A percentile compares a stretch with the other conserved stretches of the same genome.
Conservation (phyloP, 1,140 invertebrate species). For the Brachionus asplanchnoidis region DNA sequence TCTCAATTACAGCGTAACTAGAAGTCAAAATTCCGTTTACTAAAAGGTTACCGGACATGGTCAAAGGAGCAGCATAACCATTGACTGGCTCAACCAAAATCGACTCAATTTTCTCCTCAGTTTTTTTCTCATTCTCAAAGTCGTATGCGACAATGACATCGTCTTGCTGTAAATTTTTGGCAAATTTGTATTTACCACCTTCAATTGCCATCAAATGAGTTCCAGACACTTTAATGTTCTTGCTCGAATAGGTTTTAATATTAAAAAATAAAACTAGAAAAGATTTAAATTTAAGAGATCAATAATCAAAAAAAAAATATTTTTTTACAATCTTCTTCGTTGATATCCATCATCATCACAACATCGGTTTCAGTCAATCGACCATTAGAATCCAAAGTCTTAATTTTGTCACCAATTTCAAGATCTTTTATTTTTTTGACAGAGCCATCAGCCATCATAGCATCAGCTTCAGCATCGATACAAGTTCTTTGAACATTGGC, state of each 20-base stretch:
- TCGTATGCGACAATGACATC: slow-evolving; percentile 10
- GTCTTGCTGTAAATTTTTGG: slow-evolving; percentile 11
- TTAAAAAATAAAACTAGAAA: slow-evolving; percentile 35
- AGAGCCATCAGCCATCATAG: slow-evolving; percentile 26
- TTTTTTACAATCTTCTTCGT: neutral
- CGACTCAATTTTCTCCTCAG: slow-evolving; percentile 17
- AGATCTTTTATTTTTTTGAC: neutral
- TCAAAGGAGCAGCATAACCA: slow-evolving; percentile 70
- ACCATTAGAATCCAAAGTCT: slow-evolving; percentile 20
- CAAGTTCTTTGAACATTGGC: slow-evolving; percentile 32
- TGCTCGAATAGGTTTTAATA: slow-evolving; percentile 3
- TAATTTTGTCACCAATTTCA: slow-evolving; percentile 35
- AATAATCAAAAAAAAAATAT: neutral
- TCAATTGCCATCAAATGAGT: slow-evolving; percentile 33
- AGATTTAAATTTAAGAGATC: neutral
- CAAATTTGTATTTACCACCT: slow-evolving; percentile 20
- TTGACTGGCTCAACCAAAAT: slow-evolving; percentile 16
- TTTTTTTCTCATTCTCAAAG: neutral
- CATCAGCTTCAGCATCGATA: slow-evolving; percentile 26
- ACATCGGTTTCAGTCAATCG: slow-evolving; percentile 26
- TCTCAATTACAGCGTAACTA: slow-evolving; percentile 86
- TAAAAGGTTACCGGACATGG: slow-evolving; percentile 75
- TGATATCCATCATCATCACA: slow-evolving; percentile 38
- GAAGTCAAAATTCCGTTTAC: slow-evolving; percentile 84
- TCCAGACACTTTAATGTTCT: slow-evolving; percentile 20